A percentile compares a stretch with the other conserved stretches of the same genome.
phyloP scores from a whole-genome alignment of 2,113 vertebrate genomes.

The Carettochelys insculpta region DNA sequence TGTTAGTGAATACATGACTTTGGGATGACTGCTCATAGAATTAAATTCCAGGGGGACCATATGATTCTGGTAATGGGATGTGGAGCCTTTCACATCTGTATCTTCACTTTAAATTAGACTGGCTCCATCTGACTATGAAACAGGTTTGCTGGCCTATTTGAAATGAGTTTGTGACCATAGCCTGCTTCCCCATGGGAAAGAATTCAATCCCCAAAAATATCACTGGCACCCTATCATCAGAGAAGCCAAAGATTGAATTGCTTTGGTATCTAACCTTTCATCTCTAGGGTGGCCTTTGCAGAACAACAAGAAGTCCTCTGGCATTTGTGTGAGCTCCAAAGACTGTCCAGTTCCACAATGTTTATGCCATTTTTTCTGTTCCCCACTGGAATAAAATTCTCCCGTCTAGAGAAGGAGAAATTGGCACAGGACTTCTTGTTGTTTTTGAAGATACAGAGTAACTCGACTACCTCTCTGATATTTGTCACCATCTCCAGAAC shows the following conservation, averaged over 20 bases:
- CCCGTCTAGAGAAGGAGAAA: neutral
- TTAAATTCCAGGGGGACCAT: neutral
- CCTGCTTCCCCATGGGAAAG: neutral
- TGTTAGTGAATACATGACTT: neutral
- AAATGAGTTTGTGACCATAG: neutral
- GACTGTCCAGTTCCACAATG: neutral
- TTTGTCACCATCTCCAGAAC: neutral
- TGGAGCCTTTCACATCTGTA: neutral
- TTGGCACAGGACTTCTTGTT: too few relatives aligned
- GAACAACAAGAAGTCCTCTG: too few relatives aligned
- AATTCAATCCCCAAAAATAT: neutral
- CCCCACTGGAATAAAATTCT: neutral
- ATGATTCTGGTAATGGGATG: neutral
- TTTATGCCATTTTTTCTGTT: neutral
- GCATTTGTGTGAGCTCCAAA: neutral
- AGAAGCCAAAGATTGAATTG: neutral
- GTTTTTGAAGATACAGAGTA: too few relatives aligned
- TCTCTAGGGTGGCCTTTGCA: too few relatives aligned
- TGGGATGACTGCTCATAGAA: neutral
- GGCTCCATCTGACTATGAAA: neutral
- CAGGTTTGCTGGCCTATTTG: fast-evolving
- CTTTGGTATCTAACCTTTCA: neutral
- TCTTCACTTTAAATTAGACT: neutral
- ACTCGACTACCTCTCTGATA: too few relatives aligned
- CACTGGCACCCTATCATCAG: neutral